phyloP scores from a whole-genome alignment of 2,888 invertebrate genomes.

The Xanthia togata region DNA sequence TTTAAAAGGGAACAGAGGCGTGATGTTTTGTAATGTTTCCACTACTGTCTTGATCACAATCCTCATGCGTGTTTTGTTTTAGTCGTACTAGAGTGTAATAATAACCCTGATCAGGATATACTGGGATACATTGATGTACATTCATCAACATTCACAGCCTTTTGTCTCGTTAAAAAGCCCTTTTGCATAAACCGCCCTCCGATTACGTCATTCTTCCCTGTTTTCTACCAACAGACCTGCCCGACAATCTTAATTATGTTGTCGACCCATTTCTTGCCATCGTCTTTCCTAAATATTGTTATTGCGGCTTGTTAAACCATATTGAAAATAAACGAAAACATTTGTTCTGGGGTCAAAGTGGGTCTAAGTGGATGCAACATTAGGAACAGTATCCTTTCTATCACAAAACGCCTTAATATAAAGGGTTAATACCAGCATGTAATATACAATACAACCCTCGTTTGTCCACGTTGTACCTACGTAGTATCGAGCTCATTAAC shows the following conservation, averaged over 20 bases:
- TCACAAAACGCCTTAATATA: neutral
- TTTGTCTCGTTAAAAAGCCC: neutral
- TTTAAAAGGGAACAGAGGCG: too few species aligned
- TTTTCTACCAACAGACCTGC: neutral
- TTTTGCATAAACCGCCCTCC: neutral
- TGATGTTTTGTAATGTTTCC: neutral
- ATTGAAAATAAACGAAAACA: neutral
- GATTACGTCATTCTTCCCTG: neutral
- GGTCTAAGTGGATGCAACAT: neutral
- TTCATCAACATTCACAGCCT: neutral
- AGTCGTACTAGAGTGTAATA: neutral
- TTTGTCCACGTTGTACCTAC: constrained; percentile 1
- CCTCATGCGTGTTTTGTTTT: neutral
- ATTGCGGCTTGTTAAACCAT: neutral
- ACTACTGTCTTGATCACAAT: neutral
- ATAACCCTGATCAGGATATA: neutral
- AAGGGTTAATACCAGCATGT: constrained; percentile 3
- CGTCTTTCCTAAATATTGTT: neutral
- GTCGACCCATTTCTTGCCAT: neutral
- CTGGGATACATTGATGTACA: neutral
- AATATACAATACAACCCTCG: neutral
- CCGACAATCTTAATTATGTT: constrained; percentile 2
- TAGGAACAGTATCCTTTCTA: neutral
- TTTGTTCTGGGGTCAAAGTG: neutral
- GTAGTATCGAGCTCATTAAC: constrained; percentile 23